phyloP scores from a whole-genome alignment of 1,140 invertebrate species.

The Pteromalus puparum region DNA sequence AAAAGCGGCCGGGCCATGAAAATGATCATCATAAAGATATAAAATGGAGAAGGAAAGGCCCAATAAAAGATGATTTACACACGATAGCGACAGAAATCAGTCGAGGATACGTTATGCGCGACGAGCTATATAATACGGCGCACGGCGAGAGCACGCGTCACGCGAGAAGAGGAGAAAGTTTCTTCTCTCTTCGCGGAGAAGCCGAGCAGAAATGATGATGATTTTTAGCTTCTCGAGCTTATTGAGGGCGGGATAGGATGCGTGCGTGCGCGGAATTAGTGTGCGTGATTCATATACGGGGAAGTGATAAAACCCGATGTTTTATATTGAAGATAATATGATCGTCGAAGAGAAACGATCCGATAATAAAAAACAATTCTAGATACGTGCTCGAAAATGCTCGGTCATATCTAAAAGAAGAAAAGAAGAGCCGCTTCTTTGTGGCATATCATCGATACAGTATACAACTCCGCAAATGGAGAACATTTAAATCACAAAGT shows the following conservation, averaged over 20 bases:
- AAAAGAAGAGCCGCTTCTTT: too few species aligned
- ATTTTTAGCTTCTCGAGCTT: slow-evolving; percentile 10
- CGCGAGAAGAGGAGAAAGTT: neutral
- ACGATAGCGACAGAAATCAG: slow-evolving; percentile 41
- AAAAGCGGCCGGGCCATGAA: slow-evolving; percentile 33
- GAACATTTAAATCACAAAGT: too few species aligned
- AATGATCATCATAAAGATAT: slow-evolving; percentile 51
- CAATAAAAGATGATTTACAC: slow-evolving; percentile 52
- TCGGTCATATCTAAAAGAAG: neutral
- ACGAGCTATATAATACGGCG: neutral
- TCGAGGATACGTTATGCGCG: slow-evolving; percentile 20
- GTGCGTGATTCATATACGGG: slow-evolving; percentile 22
- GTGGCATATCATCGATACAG: too few species aligned
- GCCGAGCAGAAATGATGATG: slow-evolving; percentile 42
- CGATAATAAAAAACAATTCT: slow-evolving; percentile 21
- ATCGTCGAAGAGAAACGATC: neutral
- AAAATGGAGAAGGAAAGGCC: slow-evolving; percentile 44
- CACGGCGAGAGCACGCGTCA: neutral
- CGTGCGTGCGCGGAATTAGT: neutral
- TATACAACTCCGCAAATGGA: too few species aligned
- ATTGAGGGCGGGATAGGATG: neutral
- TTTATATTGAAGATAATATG: slow-evolving; percentile 2
- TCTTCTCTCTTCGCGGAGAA: neutral
- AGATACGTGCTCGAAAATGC: neutral
- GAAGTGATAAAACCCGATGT: neutral